These are phyloP conservation scores for Drosophila mojavensis DNA, from an alignment of 1,140 invertebrate species.

Conservation along the genomic window DNA sequence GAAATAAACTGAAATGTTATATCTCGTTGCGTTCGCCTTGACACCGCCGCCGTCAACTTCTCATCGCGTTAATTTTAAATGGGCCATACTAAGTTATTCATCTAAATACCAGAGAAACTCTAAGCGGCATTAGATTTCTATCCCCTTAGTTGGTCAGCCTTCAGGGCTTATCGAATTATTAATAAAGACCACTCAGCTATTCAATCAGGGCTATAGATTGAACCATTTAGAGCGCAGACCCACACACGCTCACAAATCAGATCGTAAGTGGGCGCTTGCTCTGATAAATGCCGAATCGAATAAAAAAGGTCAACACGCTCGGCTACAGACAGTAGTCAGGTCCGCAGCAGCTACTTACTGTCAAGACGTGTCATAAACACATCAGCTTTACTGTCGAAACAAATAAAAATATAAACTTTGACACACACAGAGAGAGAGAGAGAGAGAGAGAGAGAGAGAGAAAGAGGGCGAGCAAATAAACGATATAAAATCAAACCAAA, in stretches of 20 bases:
- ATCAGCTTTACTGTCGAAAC: conserved; percentile 82
- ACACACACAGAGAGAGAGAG: conserved; percentile 41
- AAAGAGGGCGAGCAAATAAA: conserved; percentile 30
- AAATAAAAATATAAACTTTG: conserved; percentile 83
- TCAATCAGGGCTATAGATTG: conserved; percentile 31
- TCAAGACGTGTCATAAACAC: conserved; percentile 81
- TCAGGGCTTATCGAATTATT: conserved; percentile 6
- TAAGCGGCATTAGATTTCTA: neutral
- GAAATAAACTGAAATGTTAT: conserved; percentile 31
- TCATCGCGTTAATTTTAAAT: neutral
- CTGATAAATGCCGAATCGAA: conserved; percentile 40
- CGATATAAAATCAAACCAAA: conserved; percentile 66
- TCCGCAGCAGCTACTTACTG: conserved; percentile 74
- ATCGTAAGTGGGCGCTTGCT: conserved; percentile 64
- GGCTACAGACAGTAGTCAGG: conserved; percentile 61
- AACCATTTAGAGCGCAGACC: conserved; percentile 6
- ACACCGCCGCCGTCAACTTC: neutral
- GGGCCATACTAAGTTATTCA: neutral
- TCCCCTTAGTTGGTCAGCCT: neutral
- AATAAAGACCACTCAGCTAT: conserved; percentile 16
- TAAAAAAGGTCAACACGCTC: conserved; percentile 72
- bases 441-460: neutral
- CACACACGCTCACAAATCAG: neutral
- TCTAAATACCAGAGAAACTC: neutral
- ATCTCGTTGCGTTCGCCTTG: conserved; percentile 2